These are phyloP conservation scores for Chascanopsetta lugubris DNA, from an alignment of 2,113 vertebrate species.

Conservation along the genomic window DNA sequence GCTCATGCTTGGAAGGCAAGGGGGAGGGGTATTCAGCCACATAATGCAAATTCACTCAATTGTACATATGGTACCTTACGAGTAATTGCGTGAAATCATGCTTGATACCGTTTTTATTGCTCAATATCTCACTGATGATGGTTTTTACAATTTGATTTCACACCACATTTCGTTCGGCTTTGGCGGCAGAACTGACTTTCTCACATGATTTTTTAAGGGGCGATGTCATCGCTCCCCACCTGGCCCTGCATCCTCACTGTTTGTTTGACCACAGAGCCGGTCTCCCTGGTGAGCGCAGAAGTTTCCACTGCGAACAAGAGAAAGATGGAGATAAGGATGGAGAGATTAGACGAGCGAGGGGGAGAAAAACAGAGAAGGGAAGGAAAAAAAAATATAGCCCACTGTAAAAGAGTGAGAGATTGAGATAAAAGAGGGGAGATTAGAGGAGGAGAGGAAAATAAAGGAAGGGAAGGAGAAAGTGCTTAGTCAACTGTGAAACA, in stretches of 20 bases:
- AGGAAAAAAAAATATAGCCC: slow-evolving; percentile 58
- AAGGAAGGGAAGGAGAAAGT: slow-evolving; percentile 58
- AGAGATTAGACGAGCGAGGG: slow-evolving; percentile 48
- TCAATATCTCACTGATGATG: too few species aligned
- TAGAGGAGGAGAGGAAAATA: slow-evolving; percentile 41
- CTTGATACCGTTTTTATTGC: too few species aligned
- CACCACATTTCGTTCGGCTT: too few species aligned
- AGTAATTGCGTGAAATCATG: too few species aligned
- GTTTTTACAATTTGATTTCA: too few species aligned
- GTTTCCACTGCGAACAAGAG: slow-evolving; percentile 68
- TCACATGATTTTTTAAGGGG: slow-evolving; percentile 4
- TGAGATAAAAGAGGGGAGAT: slow-evolving; percentile 70
- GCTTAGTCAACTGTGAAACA: slow-evolving; percentile 72
- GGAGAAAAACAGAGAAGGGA: slow-evolving; percentile 27
- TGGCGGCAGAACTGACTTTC: background rate
- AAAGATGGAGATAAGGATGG: slow-evolving; percentile 71
- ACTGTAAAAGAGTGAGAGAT: slow-evolving; percentile 64
- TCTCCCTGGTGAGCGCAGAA: slow-evolving; percentile 62
- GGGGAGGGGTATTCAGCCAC: too few species aligned
- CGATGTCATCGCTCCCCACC: slow-evolving; percentile 38
- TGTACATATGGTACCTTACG: too few species aligned
- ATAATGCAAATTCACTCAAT: too few species aligned
- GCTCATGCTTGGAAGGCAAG: too few species aligned
- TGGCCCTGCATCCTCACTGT: slow-evolving; percentile 48
- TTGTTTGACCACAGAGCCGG: slow-evolving; percentile 56